A percentile compares a stretch with the other conserved stretches of the same genome.
phyloP scores from a whole-genome alignment of 2,888 invertebrate genomes.

The Conomelus anceps region DNA sequence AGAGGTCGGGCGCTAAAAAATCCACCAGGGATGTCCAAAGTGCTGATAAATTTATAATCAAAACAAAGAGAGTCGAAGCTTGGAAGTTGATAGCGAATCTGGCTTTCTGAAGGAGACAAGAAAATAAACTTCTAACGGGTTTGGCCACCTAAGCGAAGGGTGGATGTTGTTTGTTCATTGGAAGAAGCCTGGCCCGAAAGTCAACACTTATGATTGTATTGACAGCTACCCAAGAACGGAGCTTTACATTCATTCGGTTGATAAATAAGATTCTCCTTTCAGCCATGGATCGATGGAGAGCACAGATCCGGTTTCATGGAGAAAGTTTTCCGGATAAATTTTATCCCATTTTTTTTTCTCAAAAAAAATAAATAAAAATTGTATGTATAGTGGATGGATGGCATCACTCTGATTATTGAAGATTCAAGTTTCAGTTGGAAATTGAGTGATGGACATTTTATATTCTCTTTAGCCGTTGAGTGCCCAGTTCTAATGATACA shows the following conservation, averaged over 20 bases:
- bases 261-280: background rate
- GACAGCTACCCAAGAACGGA: background rate
- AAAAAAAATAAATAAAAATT: no score
- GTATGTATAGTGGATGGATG: no score
- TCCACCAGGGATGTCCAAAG: background rate
- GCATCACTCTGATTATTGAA: no score
- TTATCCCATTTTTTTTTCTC: background rate
- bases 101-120: background rate
- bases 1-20: background rate
- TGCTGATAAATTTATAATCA: background rate
- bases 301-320: background rate
- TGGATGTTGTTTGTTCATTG: background rate
- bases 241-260: background rate
- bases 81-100: background rate
- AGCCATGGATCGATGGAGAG: background rate
- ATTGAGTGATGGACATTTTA: no score
- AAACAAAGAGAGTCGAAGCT: background rate
- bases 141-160: background rate
- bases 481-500: no score
- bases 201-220: background rate
- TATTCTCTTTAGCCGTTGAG: no score
- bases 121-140: background rate
- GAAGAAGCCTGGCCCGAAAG: background rate
- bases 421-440: no score
- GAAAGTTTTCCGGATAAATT: background rate